Percentiles rank a stretch among this genome's conserved stretches.
Evolutionary conservation across 2,888 invertebrate genomes (phyloP).

Genomic region (Miltochrista miniata): DNA sequence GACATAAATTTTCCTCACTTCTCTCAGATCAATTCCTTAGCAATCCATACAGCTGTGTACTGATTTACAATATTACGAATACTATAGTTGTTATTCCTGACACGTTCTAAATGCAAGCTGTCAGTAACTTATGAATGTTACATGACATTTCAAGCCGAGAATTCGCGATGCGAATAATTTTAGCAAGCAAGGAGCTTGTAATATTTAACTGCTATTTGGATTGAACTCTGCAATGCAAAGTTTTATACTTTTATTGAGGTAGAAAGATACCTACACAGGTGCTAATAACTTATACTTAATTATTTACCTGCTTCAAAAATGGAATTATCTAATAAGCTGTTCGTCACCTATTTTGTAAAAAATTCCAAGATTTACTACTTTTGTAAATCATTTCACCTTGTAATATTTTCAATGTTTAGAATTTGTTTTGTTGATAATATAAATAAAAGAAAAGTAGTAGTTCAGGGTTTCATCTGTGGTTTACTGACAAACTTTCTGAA

Average conservation of each 20-base stretch:
- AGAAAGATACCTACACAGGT: not conserved
- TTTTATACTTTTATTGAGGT: not conserved
- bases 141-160: conserved; percentile 30
- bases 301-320: not conserved
- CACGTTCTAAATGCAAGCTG: conserved; percentile 38
- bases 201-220: not conserved
- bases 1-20: conserved; percentile 3
- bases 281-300: not conserved
- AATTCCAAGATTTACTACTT: not conserved
- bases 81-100: conserved; percentile 30
- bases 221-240: not conserved
- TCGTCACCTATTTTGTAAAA: not conserved
- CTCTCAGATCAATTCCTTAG: conserved; percentile 1
- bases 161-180: conserved; percentile 30
- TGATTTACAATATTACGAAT: conserved; percentile 25
- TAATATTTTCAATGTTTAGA: too few species aligned
- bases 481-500: not conserved
- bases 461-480: too few species aligned
- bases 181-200: conserved; percentile 9
- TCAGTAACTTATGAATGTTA: conserved; percentile 41
- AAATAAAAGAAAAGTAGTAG: not conserved
- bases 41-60: conserved; percentile 22
- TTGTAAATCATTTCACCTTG: conserved; percentile 20
- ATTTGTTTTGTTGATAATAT: not conserved
- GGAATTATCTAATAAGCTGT: too few species aligned